Conservation (phyloP, 2,797 vertebrate genomes). For the Leontopithecus rosalia region DNA sequence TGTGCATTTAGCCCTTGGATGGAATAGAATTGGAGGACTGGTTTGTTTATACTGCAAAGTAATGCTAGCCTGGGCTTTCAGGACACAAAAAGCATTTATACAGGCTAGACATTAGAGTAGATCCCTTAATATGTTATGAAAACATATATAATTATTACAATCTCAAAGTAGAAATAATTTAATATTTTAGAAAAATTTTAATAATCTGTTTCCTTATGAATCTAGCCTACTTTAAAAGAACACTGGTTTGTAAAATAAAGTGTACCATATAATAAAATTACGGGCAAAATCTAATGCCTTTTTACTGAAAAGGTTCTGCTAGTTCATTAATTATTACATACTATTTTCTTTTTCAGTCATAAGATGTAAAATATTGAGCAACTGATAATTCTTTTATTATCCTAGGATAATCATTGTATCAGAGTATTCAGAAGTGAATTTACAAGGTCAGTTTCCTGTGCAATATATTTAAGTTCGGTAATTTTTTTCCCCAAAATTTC, state of each 20-base stretch:
- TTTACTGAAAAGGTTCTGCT: not conserved
- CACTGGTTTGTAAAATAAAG: not conserved
- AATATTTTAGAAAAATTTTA: not conserved
- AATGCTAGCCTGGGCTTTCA: not conserved
- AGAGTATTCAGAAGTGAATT: not conserved
- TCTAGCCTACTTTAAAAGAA: not conserved
- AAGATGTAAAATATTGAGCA: not conserved
- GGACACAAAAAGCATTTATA: not conserved
- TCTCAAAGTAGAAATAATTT: not conserved
- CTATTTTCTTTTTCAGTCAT: not conserved
- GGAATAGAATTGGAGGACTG: not conserved
- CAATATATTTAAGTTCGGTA: not conserved
- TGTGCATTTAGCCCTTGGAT: not conserved
- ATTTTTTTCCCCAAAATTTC: not conserved
- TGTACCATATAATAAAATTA: not conserved
- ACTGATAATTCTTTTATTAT: not conserved
- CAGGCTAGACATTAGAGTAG: not conserved
- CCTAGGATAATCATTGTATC: not conserved
- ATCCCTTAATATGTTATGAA: not conserved
- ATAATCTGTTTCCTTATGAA: not conserved
- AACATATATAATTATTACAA: not conserved
- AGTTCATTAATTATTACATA: not conserved
- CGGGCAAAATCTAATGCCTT: not conserved
- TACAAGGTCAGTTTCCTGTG: not conserved
- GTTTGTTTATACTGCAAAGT: not conserved